These are phyloP conservation scores for Thalpophila matura DNA, from an alignment of 2,888 invertebrate species.

Conservation along the genomic window DNA sequence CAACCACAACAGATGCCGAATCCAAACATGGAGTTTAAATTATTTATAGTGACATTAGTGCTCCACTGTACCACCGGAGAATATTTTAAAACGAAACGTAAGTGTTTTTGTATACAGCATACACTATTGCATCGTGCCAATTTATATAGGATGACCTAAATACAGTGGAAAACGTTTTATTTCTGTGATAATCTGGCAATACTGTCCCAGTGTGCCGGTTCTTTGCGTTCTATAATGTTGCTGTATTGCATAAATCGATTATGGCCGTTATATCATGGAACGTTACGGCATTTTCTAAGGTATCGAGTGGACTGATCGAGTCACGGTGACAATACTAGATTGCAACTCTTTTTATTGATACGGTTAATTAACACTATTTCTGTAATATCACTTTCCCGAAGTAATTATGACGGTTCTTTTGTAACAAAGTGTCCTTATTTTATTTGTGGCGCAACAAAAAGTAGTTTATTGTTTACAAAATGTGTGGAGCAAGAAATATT, in stretches of 20 bases:
- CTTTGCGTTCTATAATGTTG: slow-evolving; percentile 66
- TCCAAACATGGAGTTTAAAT: slow-evolving; percentile 82
- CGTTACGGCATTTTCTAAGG: slow-evolving; percentile 60
- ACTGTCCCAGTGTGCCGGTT: slow-evolving; percentile 38
- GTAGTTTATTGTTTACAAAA: slow-evolving; percentile 52
- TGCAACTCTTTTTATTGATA: slow-evolving; percentile 12
- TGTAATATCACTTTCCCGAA: slow-evolving; percentile 14
- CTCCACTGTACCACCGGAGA: slow-evolving; percentile 78
- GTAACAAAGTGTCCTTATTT: slow-evolving; percentile 47
- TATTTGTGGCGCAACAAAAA: slow-evolving; percentile 47
- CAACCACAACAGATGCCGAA: slow-evolving; percentile 59
- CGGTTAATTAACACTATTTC: slow-evolving; percentile 27
- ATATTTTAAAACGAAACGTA: slow-evolving; percentile 86
- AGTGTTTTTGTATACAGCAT: slow-evolving; percentile 73
- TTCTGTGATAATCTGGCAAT: slow-evolving; percentile 64
- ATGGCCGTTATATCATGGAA: slow-evolving; percentile 66
- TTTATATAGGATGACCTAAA: slow-evolving; percentile 54
- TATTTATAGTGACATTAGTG: slow-evolving; percentile 84
- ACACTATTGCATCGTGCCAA: slow-evolving; percentile 53
- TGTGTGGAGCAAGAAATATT: slow-evolving; percentile 40
- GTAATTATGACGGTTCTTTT: slow-evolving; percentile 30
- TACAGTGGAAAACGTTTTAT: slow-evolving; percentile 48
- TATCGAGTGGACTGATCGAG: slow-evolving; percentile 36
- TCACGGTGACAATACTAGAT: slow-evolving; percentile 30
- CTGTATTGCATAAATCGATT: slow-evolving; percentile 70